A percentile compares a stretch with the other conserved stretches of the same genome.
phyloP scores from a whole-genome alignment of 2,113 vertebrate genomes.

The Corythaixoides concolor region DNA sequence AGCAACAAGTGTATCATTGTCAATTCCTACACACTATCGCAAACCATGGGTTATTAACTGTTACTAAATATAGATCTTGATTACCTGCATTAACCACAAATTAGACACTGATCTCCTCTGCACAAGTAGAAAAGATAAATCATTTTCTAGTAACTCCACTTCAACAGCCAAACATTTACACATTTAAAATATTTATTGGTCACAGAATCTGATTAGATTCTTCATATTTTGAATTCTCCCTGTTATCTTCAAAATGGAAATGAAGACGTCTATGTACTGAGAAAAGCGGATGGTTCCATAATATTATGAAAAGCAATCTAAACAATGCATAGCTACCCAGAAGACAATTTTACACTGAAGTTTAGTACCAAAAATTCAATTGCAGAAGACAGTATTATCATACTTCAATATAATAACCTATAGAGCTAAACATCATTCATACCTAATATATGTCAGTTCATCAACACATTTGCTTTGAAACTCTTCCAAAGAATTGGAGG shows the following conservation, averaged over 20 bases:
- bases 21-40: neutral
- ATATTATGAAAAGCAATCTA: neutral
- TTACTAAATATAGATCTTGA: neutral
- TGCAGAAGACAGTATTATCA: neutral
- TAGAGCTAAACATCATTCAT: neutral
- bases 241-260: neutral
- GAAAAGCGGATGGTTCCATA: neutral
- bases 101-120: neutral
- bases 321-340: neutral
- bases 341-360: neutral
- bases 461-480: conserved; percentile 27
- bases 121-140: neutral
- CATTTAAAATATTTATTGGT: neutral
- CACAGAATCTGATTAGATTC: neutral
- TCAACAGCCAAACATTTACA: neutral
- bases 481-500: neutral
- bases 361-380: neutral
- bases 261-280: neutral
- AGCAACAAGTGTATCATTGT: neutral
- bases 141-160: neutral
- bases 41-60: neutral
- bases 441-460: neutral
- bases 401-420: neutral
- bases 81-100: neutral
- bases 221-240: neutral